These are phyloP conservation scores for Stichopus chloronotus DNA, from an alignment of 35 echinoderm and acorn worm genomes.

Conservation along the genomic window DNA sequence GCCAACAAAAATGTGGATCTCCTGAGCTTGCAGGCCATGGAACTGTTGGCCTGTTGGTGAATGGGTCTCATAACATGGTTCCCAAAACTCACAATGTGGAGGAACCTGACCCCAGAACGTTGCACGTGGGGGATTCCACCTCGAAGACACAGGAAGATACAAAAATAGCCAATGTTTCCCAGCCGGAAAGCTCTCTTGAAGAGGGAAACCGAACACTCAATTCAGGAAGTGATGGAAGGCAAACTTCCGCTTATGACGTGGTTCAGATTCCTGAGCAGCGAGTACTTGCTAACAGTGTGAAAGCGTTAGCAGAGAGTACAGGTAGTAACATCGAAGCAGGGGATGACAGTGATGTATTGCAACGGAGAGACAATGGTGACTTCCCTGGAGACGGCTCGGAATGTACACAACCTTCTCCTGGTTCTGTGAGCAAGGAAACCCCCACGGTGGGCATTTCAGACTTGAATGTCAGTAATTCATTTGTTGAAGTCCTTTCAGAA, in stretches of 20 bases:
- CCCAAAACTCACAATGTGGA: neutral
- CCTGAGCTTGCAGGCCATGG: neutral
- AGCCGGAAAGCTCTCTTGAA: conserved; percentile 22
- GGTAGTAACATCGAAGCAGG: neutral
- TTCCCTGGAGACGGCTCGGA: conserved; percentile 23
- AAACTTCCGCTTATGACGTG: neutral
- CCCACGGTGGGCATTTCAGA: neutral
- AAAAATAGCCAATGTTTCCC: neutral
- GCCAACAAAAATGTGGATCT: neutral
- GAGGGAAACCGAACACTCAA: conserved; percentile 38
- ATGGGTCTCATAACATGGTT: conserved; percentile 26
- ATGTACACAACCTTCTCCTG: neutral
- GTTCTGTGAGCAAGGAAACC: neutral
- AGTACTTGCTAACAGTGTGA: neutral
- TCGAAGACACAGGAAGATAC: neutral
- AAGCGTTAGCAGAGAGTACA: neutral
- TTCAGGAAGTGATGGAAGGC: conserved; percentile 48
- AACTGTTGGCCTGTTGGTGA: conserved; percentile 1
- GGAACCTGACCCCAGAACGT: neutral
- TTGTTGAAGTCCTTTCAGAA: conserved; percentile 6
- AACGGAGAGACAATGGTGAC: conserved; percentile 33
- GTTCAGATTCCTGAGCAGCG: neutral
- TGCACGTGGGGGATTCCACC: conserved; percentile 39
- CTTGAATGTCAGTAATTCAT: neutral
- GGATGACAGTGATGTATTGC: neutral